phyloP scores from a whole-genome alignment of 2,113 vertebrate species.

The Gallinago media region DNA sequence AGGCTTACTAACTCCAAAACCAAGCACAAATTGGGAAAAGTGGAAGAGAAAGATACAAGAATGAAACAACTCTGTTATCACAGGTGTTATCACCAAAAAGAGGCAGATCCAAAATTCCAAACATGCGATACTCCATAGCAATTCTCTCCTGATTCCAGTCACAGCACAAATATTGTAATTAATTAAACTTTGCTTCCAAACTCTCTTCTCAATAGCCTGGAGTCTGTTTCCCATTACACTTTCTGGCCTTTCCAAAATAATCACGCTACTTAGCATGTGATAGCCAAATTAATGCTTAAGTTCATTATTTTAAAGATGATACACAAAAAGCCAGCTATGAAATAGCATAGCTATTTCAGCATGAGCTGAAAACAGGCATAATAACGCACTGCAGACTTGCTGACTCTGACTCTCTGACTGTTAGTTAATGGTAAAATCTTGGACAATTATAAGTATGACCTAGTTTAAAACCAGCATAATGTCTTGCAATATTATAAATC shows the following conservation, averaged over 20 bases:
- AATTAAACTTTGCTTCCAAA: background rate
- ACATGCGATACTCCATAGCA: background rate
- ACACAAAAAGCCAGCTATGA: background rate
- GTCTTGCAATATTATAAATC: background rate
- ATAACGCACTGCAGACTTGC: background rate
- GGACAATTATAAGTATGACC: background rate
- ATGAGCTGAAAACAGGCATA: background rate
- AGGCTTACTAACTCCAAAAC: background rate
- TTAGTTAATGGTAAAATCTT: background rate
- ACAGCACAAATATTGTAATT: background rate
- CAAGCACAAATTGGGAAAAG: background rate
- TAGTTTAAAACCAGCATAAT: background rate
- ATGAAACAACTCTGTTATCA: background rate
- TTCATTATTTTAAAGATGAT: background rate
- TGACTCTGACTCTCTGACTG: background rate
- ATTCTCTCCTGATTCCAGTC: background rate
- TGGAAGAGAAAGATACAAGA: background rate
- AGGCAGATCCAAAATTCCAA: background rate
- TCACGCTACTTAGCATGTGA: background rate
- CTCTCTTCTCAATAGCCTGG: background rate
- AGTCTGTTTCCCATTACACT: background rate
- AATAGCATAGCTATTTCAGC: background rate
- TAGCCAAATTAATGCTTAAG: background rate
- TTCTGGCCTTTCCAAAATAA: background rate
- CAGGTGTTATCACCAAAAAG: background rate